Conservation (phyloP, 1,140 invertebrate genomes). For the Cherax quadricarinatus region DNA sequence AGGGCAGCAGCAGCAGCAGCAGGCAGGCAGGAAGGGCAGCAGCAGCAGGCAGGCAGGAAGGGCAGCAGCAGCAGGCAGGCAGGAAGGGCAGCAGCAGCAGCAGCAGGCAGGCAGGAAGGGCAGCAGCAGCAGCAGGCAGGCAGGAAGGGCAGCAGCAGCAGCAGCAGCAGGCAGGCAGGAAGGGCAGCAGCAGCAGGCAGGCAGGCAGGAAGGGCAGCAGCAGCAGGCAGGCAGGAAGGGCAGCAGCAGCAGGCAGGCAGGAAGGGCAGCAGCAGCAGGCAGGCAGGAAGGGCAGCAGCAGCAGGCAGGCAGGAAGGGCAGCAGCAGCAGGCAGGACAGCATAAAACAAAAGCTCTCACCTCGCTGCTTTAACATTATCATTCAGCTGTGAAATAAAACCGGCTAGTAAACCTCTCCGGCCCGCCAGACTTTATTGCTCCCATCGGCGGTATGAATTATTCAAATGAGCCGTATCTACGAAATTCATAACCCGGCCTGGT, state of each 20-base stretch:
- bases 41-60: no score
- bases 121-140: no score
- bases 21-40: no score
- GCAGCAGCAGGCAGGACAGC: background rate
- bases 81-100: no score
- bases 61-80: no score
- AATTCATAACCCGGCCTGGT: conserved; percentile 4
- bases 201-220: background rate
- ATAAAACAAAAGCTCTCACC: no score
- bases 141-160: no score
- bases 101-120: no score
- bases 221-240: background rate
- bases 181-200: background rate
- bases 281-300: background rate
- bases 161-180: no score
- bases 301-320: no score
- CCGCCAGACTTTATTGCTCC: conserved; percentile 11
- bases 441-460: conserved; percentile 33
- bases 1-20: background rate
- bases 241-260: background rate
- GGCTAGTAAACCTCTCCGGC: conserved; percentile 1
- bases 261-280: background rate
- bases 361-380: conserved; percentile 10
- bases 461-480: conserved; percentile 22
- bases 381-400: conserved; percentile 28